Evolutionary conservation across 2,888 invertebrate genomes (phyloP), one percentile per base, ranked within the genome.

Genomic region (Saturnia japonica): DNA sequence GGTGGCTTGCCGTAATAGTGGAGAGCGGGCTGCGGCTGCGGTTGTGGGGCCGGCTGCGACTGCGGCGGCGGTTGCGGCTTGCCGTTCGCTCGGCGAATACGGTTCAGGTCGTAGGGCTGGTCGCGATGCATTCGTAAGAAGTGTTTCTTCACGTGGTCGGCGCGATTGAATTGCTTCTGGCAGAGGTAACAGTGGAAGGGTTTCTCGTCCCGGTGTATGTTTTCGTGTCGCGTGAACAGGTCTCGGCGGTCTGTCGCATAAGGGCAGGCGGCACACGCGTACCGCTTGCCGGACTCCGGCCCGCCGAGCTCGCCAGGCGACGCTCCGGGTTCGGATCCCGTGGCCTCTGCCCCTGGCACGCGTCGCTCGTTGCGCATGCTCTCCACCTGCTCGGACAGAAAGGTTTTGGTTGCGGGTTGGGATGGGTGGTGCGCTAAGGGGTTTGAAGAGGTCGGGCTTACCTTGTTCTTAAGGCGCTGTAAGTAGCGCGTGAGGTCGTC

Each of bases 61-160:
- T 57, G 60, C 64, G 79, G 74, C 76, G 54, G 68, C n/a, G 68
- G 64, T 51, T 43, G 54, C 66, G 79, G 73, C 77, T 95, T 95
- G 74, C 94, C 94, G 68, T 94, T 91, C 78, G 96, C 95, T 75
- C 96, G 95, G 72, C 97, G 94, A 82, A 97, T 97, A 84, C 97
- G 95, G 81, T 97, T 96, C 72, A 97, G 94, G 83, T 98, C 98
- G 87, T 98, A 98, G 1, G 96, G 96, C 85, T 97, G 96, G 80
- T 98, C 98, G 64, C 98, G 95, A 85, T 98, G 98, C 97, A 98
- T 98, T 77, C 98, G 95, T 77, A 98, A 93, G 83, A 98, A 98
- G 89, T 98, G 98, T 84, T 98, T 98, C 90, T 98, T 98, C 67
- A 98, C 98, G 87, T 98, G 98, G 89, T 98, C 98, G 57, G 98